Evolutionary conservation across 1,140 invertebrate species (phyloP), one percentile per base, ranked within the genome.

Genomic region (Liolophura sinensis): DNA sequence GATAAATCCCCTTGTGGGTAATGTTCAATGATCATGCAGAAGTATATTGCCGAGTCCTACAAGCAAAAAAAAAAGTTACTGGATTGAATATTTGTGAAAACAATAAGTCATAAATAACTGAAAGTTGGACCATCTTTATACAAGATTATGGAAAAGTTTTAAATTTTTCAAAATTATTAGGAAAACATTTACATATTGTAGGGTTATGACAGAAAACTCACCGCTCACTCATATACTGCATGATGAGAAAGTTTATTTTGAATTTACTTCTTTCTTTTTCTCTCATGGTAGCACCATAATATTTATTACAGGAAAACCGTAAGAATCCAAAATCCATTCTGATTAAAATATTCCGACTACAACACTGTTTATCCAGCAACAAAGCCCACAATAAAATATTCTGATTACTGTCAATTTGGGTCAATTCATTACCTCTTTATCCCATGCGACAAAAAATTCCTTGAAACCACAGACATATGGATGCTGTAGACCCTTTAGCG

Each of bases 361-460:
- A n/a, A 20, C 51, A 54, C n/a, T 4, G 51, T 24, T 24, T 12
- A 12, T 12, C n/a, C 51, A 54, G 12, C 12, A 7, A 24, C 3
- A 54, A 24, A 54, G 24, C 3, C 7, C n/a, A 54, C 3, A 54
- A 12, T 20, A 54, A 24, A 54, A 54, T 24, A 54, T 12, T 54
- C 24, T 54, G 24, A 54, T 54, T 3, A 54, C 51, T 12, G 31
- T 40, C 9, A n/a, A n/a, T n/a, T n/a, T n/a, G n/a, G 27, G 25
- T 60, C 18, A n/a, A 54, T n/a, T n/a, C n/a, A n/a, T 65, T 56
- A 82, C 79, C 73, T 79, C 70, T 64, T 83, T 78, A 24, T 81
- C 78, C 78, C 79, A 83, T 47, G 71, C 69, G 5, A 83, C 78
- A 73, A 81, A 83, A 69, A 81, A 81, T 49, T 83, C 81, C 58